These are phyloP conservation scores for Sebastiscus albofasciatus DNA, from an alignment of 2,797 vertebrate genomes.

Conservation along the genomic window DNA sequence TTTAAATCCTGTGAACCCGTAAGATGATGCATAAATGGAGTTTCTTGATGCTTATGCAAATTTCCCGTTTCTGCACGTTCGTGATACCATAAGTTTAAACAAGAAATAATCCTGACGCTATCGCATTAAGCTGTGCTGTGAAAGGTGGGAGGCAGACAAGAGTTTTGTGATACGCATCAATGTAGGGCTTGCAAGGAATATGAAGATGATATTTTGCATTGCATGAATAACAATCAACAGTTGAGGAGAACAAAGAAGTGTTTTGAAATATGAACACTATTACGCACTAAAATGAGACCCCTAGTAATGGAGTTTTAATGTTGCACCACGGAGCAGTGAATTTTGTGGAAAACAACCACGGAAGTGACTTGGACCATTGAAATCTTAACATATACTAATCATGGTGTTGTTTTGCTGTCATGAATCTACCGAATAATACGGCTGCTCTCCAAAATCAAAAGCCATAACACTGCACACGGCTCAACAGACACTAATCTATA, in stretches of 20 bases:
- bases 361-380: constrained; percentile 36
- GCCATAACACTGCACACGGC: constrained; percentile 30
- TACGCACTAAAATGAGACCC: constrained; percentile 71
- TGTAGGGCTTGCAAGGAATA: constrained; percentile 61
- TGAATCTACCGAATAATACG: constrained; percentile 50
- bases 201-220: constrained; percentile 65
- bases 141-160: constrained; percentile 66
- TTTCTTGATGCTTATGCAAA: constrained; percentile 76
- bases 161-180: constrained; percentile 65
- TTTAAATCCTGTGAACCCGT: constrained; percentile 54
- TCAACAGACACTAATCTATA: constrained; percentile 53
- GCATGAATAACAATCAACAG: constrained; percentile 77
- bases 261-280: constrained; percentile 74
- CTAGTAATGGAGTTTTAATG: constrained; percentile 81
- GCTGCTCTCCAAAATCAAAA: constrained; percentile 30
- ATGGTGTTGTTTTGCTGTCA: constrained; percentile 49
- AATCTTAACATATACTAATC: constrained; percentile 52
- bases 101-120: constrained; percentile 71
- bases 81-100: constrained; percentile 75
- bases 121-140: constrained; percentile 64
- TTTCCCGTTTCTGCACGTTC: constrained; percentile 61
- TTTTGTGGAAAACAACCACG: constrained; percentile 53
- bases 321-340: constrained; percentile 55
- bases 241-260: constrained; percentile 64
- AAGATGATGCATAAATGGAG: constrained; percentile 56